Evolutionary conservation across 1,140 invertebrate genomes (phyloP).

Genomic region (Glossosoma conforme): DNA sequence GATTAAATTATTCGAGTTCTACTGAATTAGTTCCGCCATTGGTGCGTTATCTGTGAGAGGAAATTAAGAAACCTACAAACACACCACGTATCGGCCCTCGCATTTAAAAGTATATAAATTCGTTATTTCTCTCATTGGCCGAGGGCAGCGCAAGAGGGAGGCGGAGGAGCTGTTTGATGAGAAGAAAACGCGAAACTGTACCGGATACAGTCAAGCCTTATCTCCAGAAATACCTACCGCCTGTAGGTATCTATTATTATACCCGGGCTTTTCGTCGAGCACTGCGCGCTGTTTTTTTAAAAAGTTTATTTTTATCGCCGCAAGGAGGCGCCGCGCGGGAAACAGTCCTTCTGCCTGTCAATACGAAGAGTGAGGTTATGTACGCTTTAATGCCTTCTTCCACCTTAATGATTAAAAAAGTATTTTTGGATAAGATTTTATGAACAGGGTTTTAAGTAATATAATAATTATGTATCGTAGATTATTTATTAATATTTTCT

Average conservation of each 20-base stretch:
- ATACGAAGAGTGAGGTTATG: conserved; percentile 6
- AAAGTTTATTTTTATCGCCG: conserved; percentile 30
- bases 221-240: conserved; percentile 18
- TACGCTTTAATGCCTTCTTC: conserved; percentile 10
- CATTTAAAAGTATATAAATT: conserved; percentile 31
- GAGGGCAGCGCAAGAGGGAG: too few relatives aligned
- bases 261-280: too few relatives aligned
- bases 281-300: conserved; percentile 27
- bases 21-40: conserved; percentile 20
- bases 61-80: conserved; percentile 28
- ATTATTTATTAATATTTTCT: conserved; percentile 8
- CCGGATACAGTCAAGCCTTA: conserved; percentile 31
- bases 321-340: conserved; percentile 18
- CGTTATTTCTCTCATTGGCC: conserved; percentile 20
- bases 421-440: conserved; percentile 8
- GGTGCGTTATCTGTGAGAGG: conserved; percentile 28
- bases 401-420: conserved; percentile 3
- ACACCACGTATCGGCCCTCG: conserved; percentile 22
- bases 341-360: conserved; percentile 5
- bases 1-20: too few relatives aligned
- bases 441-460: conserved; percentile 7
- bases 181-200: conserved; percentile 22
- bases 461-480: not conserved
- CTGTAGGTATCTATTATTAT: too few relatives aligned
- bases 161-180: conserved; percentile 25